These are phyloP conservation scores for Papilio elwesi DNA, from an alignment of 2,888 invertebrate species.

Conservation along the genomic window DNA sequence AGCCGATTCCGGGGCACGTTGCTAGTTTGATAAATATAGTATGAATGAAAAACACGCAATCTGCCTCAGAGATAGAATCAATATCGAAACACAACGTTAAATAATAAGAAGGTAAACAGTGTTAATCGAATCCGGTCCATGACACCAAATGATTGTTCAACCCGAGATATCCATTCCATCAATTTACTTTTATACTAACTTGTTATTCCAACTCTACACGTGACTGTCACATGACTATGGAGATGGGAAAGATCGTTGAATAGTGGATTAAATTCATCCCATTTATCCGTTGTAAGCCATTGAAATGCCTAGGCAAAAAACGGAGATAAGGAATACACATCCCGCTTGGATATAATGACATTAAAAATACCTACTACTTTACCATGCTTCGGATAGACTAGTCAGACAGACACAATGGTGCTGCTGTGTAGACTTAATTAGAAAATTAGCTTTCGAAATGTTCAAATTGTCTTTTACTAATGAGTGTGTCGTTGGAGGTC, in stretches of 20 bases:
- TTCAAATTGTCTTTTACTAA: no score
- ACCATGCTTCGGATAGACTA: no score
- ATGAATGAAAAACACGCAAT: no score
- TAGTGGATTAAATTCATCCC: not conserved
- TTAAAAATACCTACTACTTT: no score
- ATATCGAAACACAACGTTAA: not conserved
- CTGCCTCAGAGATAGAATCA: not conserved
- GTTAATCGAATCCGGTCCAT: not conserved
- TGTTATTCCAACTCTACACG: constrained; percentile 13
- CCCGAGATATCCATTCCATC: not conserved
- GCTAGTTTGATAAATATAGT: no score
- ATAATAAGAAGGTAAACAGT: not conserved
- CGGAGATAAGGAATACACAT: no score
- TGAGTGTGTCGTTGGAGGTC: no score
- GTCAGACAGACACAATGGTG: no score
- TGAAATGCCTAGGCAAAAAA: not conserved
- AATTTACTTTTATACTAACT: constrained; percentile 8
- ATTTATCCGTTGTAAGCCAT: not conserved
- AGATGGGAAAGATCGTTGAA: not conserved
- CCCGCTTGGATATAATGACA: no score
- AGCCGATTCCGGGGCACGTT: no score
- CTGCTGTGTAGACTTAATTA: no score
- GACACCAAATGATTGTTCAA: constrained; percentile 5
- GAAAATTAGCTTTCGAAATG: no score
- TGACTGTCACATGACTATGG: constrained; percentile 2